Evolutionary conservation across 2,888 invertebrate species (phyloP).

Genomic region (Peribatodes rhomboidaria): DNA sequence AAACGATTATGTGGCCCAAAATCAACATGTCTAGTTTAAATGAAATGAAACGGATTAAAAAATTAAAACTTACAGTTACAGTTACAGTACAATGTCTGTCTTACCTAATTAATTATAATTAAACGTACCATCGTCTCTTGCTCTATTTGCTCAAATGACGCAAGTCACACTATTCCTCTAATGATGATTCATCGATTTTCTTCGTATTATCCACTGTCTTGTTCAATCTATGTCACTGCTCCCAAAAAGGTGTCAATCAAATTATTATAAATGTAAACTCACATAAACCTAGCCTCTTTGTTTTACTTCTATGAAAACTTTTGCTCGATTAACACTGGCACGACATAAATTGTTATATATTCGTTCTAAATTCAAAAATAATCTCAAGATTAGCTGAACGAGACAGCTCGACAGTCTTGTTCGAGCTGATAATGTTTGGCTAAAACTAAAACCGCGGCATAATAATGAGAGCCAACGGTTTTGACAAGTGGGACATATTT

Average conservation of each 20-base stretch:
- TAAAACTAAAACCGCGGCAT: slow-evolving; percentile 10
- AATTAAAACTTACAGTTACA: slow-evolving; percentile 4
- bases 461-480: slow-evolving; percentile 9
- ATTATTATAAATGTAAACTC: neutral
- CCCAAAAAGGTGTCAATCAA: slow-evolving; percentile 15
- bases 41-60: no score
- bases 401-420: neutral
- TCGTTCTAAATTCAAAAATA: slow-evolving; percentile 1
- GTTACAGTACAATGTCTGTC: no score
- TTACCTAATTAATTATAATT: neutral
- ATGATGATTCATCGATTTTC: slow-evolving; percentile 1
- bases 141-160: neutral
- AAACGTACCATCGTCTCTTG: neutral
- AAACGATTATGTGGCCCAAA: no score
- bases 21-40: no score
- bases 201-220: neutral
- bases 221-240: slow-evolving; percentile 10
- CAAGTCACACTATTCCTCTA: neutral
- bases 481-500: slow-evolving; percentile 10
- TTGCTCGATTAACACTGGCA: neutral
- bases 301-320: neutral
- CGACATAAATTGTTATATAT: neutral
- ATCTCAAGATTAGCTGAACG: neutral
- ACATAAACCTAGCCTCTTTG: neutral
- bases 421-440: slow-evolving; percentile 14